A percentile compares a stretch with the other conserved stretches of the same genome.
Conservation (phyloP, 2,888 invertebrate genomes). For the Pantelozetes paolii region DNA sequence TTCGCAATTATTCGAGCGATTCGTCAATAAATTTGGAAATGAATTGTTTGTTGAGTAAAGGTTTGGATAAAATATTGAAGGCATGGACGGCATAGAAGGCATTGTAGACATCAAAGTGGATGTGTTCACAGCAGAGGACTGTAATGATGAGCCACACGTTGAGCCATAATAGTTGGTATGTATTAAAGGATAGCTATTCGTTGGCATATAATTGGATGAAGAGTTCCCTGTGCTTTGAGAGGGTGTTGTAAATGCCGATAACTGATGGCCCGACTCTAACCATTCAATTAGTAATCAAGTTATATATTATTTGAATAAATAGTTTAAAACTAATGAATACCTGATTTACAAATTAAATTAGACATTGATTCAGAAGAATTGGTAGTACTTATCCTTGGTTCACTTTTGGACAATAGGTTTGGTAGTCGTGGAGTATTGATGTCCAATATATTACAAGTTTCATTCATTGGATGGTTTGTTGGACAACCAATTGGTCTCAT, state of each 20-base stretch:
- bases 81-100: too few species aligned
- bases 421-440: neutral
- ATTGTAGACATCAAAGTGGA: conserved; percentile 29
- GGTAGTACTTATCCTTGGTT: neutral
- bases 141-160: conserved; percentile 3
- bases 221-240: neutral
- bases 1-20: conserved; percentile 24
- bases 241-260: conserved; percentile 7
- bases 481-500: conserved; percentile 11
- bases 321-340: neutral
- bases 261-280: neutral
- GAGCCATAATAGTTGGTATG: conserved; percentile 1
- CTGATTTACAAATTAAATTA: neutral
- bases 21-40: conserved; percentile 1
- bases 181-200: conserved; percentile 1
- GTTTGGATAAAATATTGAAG: conserved; percentile 15
- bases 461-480: neutral
- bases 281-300: neutral
- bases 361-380: neutral
- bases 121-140: neutral
- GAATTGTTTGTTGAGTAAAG: neutral
- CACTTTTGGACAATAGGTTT: neutral
- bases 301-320: neutral
- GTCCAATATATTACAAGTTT: neutral
- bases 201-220: conserved; percentile 13